These are phyloP conservation scores for Aphaenogaster ashmeadi DNA, from an alignment of 1,140 invertebrate genomes.

Conservation along the genomic window DNA sequence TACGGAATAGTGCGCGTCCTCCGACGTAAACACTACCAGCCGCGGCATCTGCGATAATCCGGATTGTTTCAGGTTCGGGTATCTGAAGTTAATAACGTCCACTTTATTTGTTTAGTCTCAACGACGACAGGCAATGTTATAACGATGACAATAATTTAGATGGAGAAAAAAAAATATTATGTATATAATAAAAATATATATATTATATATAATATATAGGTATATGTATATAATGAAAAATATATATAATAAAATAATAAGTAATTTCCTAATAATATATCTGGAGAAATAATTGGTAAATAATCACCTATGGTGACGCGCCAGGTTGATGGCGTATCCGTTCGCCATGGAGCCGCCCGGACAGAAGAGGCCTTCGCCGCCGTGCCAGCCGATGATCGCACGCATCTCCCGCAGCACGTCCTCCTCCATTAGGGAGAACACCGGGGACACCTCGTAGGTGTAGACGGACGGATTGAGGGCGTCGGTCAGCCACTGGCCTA, in stretches of 20 bases:
- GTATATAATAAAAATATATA: background rate
- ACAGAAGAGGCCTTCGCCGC: conserved; percentile 96
- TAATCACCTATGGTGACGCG: conserved; percentile 89
- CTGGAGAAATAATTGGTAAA: conserved; percentile 32
- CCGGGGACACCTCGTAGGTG: conserved; percentile 96
- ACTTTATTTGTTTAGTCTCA: background rate
- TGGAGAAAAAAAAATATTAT: background rate
- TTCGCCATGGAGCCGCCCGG: conserved; percentile 98
- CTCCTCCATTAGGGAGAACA: conserved; percentile 96
- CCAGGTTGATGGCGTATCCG: conserved; percentile 97
- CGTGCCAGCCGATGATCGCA: conserved; percentile 93
- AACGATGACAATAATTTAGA: background rate
- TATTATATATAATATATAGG: too few species aligned
- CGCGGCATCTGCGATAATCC: conserved; percentile 90
- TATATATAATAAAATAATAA: background rate
- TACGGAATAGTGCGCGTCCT: conserved; percentile 98
- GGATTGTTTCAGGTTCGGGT: conserved; percentile 88
- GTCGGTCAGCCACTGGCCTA: conserved; percentile 95
- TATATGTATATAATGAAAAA: background rate
- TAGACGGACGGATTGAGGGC: conserved; percentile 96
- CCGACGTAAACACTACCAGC: conserved; percentile 94
- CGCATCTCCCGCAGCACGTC: conserved; percentile 94
- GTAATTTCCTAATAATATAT: conserved; percentile 20
- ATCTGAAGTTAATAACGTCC: conserved; percentile 24
- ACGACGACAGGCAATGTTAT: too few species aligned